Percentiles rank a stretch among this genome's conserved stretches.
Evolutionary conservation across 2,797 vertebrate genomes (phyloP).

Genomic region (Adelosebastes latens): DNA sequence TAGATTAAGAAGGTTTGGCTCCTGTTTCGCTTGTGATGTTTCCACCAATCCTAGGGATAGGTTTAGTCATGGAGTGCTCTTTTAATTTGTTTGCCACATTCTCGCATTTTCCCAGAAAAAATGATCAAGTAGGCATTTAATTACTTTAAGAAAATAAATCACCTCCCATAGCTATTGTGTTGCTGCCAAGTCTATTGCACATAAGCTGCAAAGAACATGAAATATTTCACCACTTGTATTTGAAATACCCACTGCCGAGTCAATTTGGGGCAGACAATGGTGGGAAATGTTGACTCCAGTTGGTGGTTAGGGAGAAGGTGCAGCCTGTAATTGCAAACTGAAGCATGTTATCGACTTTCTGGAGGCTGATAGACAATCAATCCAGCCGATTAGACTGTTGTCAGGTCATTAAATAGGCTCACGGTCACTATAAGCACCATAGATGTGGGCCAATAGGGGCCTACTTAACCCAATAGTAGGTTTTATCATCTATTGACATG

Average conservation of each 20-base stretch:
- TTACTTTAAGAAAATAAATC: conserved; percentile 85
- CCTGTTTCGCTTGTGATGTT: conserved; percentile 63
- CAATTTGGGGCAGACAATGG: conserved; percentile 41
- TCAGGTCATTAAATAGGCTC: too few species aligned
- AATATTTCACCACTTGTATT: conserved; percentile 73
- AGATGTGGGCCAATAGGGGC: too few species aligned
- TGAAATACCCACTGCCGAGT: conserved; percentile 61
- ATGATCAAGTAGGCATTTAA: conserved; percentile 86
- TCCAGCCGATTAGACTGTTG: neutral
- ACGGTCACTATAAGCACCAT: too few species aligned
- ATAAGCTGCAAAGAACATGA: conserved; percentile 74
- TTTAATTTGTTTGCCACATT: conserved; percentile 86
- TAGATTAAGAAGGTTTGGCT: conserved; percentile 78
- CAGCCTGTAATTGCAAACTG: neutral
- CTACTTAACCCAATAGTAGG: too few species aligned
- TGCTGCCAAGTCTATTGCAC: conserved; percentile 77
- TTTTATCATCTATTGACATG: too few species aligned
- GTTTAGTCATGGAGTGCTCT: conserved; percentile 85
- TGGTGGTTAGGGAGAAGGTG: neutral
- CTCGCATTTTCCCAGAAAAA: conserved; percentile 76
- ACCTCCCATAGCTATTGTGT: conserved; percentile 76
- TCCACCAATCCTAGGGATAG: conserved; percentile 78
- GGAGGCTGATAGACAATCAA: neutral
- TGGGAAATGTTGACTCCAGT: conserved; percentile 29
- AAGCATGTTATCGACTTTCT: neutral